Evolutionary conservation across 2,113 vertebrate species (phyloP), one percentile per base, ranked within the genome.

Genomic region (Carassius auratus): DNA sequence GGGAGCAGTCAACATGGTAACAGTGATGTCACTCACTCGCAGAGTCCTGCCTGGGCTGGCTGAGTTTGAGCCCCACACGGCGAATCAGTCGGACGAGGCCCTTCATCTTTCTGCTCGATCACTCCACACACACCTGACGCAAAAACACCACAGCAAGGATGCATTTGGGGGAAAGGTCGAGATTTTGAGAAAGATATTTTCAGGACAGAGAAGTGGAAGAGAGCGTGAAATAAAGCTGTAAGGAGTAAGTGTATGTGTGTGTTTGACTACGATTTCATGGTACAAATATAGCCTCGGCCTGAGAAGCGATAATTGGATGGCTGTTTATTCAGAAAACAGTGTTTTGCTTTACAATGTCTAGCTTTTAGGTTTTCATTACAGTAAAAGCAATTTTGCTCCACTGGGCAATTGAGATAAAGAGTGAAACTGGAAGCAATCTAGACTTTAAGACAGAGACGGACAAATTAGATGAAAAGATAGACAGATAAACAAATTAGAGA

Each of bases 61-160:
- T 94, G 95, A 19, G 96, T 96, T 78, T 96, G 95, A 76, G 95
- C 96, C 77, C 96, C 96, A 80, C 97, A 97, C 0, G 96, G 95
- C 33, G 96, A 94, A 12, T 97, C 97, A 8, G 90, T 92, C 85
- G 96, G 93, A 61, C 95, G 94, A 0, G 91, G 91, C 2, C 94
- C 92, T 42, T 95, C 95, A 48, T 97, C 97, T 87, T 97, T 97
- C 91, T 97, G 97, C 88, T 97, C 96, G 73, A 97, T 95, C 75
- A 97, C 96, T 14, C 96, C 94, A 83, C 96, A 97, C 88, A 96
- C 93, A 85, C 96, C 97, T 97, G 86, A 71, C 7, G 73, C 73
- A 50, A 42, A 38, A 59, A 12, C 74, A 9, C 33, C 64, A 68
- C 62, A 74, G 55, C 38, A 78, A n/a, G 52, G 13, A 45, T 80